These are phyloP conservation scores for Nemopilema nomurai DNA, from an alignment of 30 jellyfish, hydroid and myxozoan species.

Conservation along the genomic window DNA sequence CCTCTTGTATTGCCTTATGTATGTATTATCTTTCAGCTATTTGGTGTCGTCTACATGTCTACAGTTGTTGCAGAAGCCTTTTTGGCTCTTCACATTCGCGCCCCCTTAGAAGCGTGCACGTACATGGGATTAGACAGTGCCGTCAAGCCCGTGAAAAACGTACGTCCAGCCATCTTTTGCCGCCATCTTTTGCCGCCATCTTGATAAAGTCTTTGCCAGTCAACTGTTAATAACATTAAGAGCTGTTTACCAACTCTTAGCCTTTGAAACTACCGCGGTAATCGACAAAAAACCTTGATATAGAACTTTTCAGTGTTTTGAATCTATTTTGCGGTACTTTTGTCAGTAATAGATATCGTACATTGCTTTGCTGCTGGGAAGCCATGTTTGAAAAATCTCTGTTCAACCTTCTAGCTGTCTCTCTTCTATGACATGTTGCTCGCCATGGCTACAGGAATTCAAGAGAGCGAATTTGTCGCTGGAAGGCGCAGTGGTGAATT, in stretches of 20 bases:
- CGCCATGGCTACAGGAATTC: conserved; percentile 82
- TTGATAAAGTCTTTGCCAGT: too few relatives aligned
- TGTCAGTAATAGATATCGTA: too few relatives aligned
- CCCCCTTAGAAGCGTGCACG: conserved; percentile 94
- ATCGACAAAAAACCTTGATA: too few relatives aligned
- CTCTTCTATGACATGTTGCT: conserved; percentile 90
- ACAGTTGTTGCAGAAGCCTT: conserved; percentile 78
- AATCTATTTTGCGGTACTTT: too few relatives aligned
- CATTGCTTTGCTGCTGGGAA: too few relatives aligned
- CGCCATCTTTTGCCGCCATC: too few relatives aligned
- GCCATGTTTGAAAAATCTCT: neutral
- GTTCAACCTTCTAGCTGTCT: conserved; percentile 67
- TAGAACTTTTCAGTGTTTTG: too few relatives aligned
- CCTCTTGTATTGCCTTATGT: neutral
- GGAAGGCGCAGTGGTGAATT: conserved; percentile 95
- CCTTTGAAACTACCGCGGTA: too few relatives aligned
- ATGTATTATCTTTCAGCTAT: conserved; percentile 44
- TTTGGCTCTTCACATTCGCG: conserved; percentile 69
- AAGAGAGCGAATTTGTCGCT: conserved; percentile 76
- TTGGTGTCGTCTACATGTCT: conserved; percentile 78
- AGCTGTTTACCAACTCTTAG: too few relatives aligned
- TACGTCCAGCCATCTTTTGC: conserved; percentile 13
- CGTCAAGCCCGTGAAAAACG: conserved; percentile 69
- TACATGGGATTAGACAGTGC: conserved; percentile 93
- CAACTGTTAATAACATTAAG: too few relatives aligned